Percentiles rank a stretch among this genome's conserved stretches.
phyloP scores from a whole-genome alignment of 2,113 vertebrate genomes.

The Microcebus ravelobensis region DNA sequence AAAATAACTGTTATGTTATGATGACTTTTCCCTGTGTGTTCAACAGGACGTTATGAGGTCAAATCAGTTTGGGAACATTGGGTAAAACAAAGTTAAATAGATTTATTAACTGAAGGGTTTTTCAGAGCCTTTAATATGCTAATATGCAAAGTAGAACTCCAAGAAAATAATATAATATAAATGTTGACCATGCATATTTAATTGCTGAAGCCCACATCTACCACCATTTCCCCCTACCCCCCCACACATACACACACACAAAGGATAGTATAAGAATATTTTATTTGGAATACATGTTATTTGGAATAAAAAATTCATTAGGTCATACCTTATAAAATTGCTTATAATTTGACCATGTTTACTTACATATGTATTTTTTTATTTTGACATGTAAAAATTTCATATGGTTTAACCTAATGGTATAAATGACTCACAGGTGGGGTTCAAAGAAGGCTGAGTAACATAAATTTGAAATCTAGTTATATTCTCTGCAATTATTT shows the following conservation, averaged over 20 bases:
- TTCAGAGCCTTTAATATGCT: conserved; percentile 37
- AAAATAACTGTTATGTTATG: conserved; percentile 2
- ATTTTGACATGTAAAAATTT: neutral
- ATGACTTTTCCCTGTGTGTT: conserved; percentile 34
- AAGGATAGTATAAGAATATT: neutral
- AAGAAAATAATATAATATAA: conserved; percentile 12
- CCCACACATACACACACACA: too few species aligned
- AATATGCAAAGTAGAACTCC: conserved; percentile 28
- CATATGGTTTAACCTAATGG: neutral
- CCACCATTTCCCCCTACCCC: too few species aligned
- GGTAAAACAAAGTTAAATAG: conserved; percentile 35
- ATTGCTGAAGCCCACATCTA: neutral
- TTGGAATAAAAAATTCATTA: neutral
- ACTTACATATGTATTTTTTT: neutral
- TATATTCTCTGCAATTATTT: neutral
- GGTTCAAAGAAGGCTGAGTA: neutral
- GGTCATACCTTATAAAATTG: neutral
- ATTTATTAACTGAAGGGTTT: conserved; percentile 44
- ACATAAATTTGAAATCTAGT: neutral
- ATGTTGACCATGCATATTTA: neutral
- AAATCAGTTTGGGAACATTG: neutral
- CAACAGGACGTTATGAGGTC: conserved; percentile 16
- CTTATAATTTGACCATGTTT: neutral
- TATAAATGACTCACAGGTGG: neutral
- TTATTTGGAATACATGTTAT: neutral